Evolutionary conservation across 2,797 vertebrate species (phyloP).

Genomic region (Siniperca scherzeri): DNA sequence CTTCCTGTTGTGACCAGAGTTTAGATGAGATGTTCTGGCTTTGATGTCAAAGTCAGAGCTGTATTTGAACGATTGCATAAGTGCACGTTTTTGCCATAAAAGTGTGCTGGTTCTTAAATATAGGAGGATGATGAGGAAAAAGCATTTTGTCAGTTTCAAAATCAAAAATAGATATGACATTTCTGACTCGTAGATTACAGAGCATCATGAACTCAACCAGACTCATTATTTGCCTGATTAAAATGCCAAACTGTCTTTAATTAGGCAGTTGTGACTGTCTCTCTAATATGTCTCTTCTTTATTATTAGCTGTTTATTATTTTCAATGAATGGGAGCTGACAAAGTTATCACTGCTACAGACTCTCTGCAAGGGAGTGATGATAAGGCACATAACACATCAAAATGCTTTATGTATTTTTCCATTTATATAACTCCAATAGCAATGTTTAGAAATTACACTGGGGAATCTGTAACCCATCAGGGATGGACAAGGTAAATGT

Average conservation of each 20-base stretch:
- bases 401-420: not conserved
- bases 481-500: not conserved
- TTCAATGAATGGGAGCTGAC: constrained; percentile 32
- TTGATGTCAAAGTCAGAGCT: no score
- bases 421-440: not conserved
- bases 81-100: no score
- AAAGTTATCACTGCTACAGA: constrained; percentile 38
- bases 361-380: constrained; percentile 13
- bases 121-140: no score
- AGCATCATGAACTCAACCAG: not conserved
- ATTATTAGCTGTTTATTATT: constrained; percentile 50
- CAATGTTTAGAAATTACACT: not conserved
- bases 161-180: no score
- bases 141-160: no score
- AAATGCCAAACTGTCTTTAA: constrained; percentile 48
- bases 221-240: constrained; percentile 50
- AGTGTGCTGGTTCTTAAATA: no score
- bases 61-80: no score
- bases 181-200: no score
- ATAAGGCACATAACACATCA: not conserved
- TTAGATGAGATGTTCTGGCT: no score
- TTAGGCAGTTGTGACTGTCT: constrained; percentile 46
- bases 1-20: no score
- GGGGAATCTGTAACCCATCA: constrained; percentile 8
- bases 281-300: constrained; percentile 47